Evolutionary conservation across 2,888 invertebrate species (phyloP), one percentile per base, ranked within the genome.

Genomic region (Caenorhabditis sp.): DNA sequence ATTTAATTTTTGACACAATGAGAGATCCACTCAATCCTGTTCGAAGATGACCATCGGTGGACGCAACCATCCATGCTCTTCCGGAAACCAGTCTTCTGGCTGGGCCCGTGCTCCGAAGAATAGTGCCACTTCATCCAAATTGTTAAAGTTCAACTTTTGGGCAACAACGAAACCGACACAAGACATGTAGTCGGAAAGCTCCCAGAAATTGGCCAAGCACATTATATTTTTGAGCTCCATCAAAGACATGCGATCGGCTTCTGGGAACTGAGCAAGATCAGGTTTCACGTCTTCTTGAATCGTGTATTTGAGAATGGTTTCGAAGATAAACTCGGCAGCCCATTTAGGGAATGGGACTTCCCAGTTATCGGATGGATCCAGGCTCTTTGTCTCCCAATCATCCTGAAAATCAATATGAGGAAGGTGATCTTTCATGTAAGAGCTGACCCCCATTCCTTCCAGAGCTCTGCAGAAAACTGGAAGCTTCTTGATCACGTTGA

Each of bases 11-110:
- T 35, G 31, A 35, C n/a, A n/a, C n/a, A 31, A 31, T 31, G 4
- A 4, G 31, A 3, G 5, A 44, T 44, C 2, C 5, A 47, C 4
- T 47, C 10, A 47, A n/a, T 47, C 2, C 5, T n/a, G 47, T 47
- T 12, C 14, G 26, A 26, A 54, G 12, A 54, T 31, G 1, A 14
- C n/a, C 16, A 56, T 1, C 26, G 31, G 49, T 38, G 76, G 75
- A 41, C 68, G 75, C 26, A 75, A 28, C 75, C 75, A 75, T 24
- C 31, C 54, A 44, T 41, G 16, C 10, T 58, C 66, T 47, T 56
- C 58, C 2, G 24, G 49, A 31, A 35, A 58, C 24, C 2, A 35
- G 28, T 8, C 35, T 59, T 10, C 49, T 26, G 7, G 14, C 16
- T 19, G 4, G 2, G 3, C 38, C 10, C 8, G n/a, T 7, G 38